Conservation (phyloP, 2,888 invertebrate species). For the Mesoligia furuncula region DNA sequence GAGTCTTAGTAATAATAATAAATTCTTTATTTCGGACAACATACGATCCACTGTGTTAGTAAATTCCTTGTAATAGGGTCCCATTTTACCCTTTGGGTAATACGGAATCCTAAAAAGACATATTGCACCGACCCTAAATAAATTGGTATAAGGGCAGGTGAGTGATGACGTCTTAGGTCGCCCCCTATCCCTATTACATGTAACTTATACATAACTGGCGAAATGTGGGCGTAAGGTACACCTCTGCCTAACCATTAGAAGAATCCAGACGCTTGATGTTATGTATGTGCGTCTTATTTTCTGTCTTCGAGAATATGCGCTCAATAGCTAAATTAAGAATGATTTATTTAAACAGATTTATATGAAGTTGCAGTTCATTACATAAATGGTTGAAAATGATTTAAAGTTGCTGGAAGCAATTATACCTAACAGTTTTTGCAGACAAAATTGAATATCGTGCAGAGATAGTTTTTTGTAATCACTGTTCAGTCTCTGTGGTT, state of each 20-base stretch:
- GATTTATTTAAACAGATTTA: not conserved
- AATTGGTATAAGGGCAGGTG: not conserved
- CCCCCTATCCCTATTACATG: not conserved
- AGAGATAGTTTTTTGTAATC: not conserved
- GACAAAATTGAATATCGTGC: not conserved
- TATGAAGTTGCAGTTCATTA: constrained; percentile 13
- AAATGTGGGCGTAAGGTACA: not conserved
- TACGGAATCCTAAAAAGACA: too few species aligned
- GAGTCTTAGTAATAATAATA: too few species aligned
- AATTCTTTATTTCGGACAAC: too few species aligned
- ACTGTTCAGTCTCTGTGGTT: not conserved
- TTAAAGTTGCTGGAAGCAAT: constrained; percentile 3
- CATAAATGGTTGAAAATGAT: not conserved
- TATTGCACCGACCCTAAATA: too few species aligned
- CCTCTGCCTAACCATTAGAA: not conserved
- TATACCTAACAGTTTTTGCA: constrained; percentile 1
- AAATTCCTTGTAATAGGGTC: too few species aligned
- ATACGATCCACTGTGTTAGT: too few species aligned
- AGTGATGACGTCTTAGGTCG: not conserved
- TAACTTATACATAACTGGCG: not conserved
- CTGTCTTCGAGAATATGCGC: constrained; percentile 3
- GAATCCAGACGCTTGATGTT: not conserved
- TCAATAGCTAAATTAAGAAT: constrained; percentile 13
- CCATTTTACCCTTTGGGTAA: too few species aligned
- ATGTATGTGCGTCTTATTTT: not conserved